Percentiles rank a stretch among this genome's conserved stretches.
Evolutionary conservation across 2,113 vertebrate genomes (phyloP).

Genomic region (Leucoraja erinaceus): DNA sequence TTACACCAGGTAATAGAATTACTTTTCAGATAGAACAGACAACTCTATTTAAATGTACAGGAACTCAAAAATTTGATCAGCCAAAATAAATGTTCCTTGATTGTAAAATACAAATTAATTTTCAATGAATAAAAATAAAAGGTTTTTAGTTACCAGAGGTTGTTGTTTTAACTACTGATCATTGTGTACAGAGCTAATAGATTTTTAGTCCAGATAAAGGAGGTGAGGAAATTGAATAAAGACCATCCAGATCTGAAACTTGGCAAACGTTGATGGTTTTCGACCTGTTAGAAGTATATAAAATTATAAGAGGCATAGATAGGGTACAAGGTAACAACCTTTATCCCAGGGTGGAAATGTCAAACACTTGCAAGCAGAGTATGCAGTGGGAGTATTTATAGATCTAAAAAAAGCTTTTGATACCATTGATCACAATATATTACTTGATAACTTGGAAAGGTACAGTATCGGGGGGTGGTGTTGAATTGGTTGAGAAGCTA

Average conservation of each 20-base stretch:
- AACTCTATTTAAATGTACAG: neutral
- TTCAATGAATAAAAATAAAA: neutral
- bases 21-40: neutral
- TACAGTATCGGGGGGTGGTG: too few species aligned
- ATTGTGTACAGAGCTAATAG: neutral
- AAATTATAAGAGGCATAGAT: too few species aligned
- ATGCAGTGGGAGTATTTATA: too few species aligned
- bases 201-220: neutral
- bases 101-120: neutral
- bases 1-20: neutral
- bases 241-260: neutral
- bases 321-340: too few species aligned
- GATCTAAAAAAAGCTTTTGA: too few species aligned
- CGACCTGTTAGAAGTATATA: too few species aligned
- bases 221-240: neutral
- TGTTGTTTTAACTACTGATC: neutral
- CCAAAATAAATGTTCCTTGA: neutral
- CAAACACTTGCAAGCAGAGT: too few species aligned
- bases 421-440: too few species aligned
- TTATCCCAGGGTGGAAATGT: too few species aligned
- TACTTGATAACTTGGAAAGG: too few species aligned
- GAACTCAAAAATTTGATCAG: neutral
- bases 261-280: neutral
- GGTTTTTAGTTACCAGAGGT: neutral
- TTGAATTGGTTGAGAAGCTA: too few species aligned